A percentile compares a stretch with the other conserved stretches of the same genome.
Evolutionary conservation across 2,888 invertebrate species (phyloP).

Genomic region (Aplocera efformata): DNA sequence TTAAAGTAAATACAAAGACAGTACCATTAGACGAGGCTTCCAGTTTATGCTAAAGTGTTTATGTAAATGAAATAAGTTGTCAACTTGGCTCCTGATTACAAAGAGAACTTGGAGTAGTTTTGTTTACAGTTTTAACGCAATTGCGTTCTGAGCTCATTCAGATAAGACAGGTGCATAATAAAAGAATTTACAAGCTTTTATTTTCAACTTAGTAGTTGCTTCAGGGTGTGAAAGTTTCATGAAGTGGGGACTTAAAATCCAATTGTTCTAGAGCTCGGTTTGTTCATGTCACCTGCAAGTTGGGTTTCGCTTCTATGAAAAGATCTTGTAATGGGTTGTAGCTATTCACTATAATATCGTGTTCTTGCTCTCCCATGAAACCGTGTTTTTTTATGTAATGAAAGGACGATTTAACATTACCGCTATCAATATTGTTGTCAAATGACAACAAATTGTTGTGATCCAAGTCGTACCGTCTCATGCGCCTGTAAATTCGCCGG

Average conservation of each 20-base stretch:
- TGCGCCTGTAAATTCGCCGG: too few species aligned
- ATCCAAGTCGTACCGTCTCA: too few species aligned
- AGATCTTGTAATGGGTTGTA: too few species aligned
- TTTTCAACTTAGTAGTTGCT: slow-evolving; percentile 15
- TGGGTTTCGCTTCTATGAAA: not conserved
- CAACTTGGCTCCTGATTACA: slow-evolving; percentile 65
- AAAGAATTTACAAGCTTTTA: slow-evolving; percentile 34
- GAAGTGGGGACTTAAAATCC: slow-evolving; percentile 10
- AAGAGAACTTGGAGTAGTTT: slow-evolving; percentile 63
- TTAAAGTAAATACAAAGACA: slow-evolving; percentile 7
- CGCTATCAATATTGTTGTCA: too few species aligned
- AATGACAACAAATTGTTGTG: too few species aligned
- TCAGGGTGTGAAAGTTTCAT: slow-evolving; percentile 11
- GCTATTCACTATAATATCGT: too few species aligned
- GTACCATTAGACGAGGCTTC: slow-evolving; percentile 43
- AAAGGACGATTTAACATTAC: too few species aligned
- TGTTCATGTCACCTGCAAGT: slow-evolving; percentile 3
- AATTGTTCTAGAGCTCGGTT: slow-evolving; percentile 8
- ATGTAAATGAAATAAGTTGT: slow-evolving; percentile 71
- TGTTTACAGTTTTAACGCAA: slow-evolving; percentile 63
- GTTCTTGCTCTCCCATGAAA: too few species aligned
- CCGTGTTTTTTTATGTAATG: not conserved
- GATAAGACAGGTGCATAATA: slow-evolving; percentile 45
- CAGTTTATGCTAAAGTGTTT: slow-evolving; percentile 61
- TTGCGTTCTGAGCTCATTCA: slow-evolving; percentile 52